These are phyloP conservation scores for Alauda arvensis DNA, from an alignment of 2,797 vertebrate genomes.

Conservation along the genomic window DNA sequence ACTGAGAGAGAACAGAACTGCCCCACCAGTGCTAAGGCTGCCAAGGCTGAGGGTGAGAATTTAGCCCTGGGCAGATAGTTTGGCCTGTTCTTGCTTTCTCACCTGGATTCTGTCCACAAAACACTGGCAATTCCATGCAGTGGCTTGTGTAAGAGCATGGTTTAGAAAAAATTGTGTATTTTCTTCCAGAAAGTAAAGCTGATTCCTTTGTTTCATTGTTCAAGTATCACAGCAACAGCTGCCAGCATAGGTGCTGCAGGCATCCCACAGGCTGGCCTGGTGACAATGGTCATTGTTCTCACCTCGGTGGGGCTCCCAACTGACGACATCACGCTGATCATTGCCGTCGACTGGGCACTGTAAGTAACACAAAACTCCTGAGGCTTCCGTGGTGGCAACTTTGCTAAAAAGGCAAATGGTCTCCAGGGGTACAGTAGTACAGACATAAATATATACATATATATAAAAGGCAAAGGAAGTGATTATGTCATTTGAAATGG, in stretches of 20 bases:
- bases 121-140: neutral
- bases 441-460: neutral
- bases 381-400: neutral
- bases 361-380: conserved; percentile 74
- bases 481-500: neutral
- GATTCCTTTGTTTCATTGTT: neutral
- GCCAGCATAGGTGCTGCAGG: conserved; percentile 96
- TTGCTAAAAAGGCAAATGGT: neutral
- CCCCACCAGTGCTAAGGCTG: neutral
- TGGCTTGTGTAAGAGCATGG: neutral
- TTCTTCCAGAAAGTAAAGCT: neutral
- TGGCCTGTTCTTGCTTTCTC: neutral
- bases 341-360: conserved; percentile 96
- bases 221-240: conserved; percentile 94
- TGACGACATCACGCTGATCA: conserved; percentile 95
- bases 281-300: conserved; percentile 98
- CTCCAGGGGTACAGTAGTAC: neutral
- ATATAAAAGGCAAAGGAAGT: neutral
- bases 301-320: conserved; percentile 96
- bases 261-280: conserved; percentile 94
- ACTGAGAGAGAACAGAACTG: neutral
- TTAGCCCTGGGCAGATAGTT: neutral
- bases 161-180: neutral
- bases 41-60: neutral
- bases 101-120: neutral